Evolutionary conservation across 2,113 vertebrate species (phyloP), one percentile per base, ranked within the genome.

Genomic region (Stomatorhinus ivindoensis): DNA sequence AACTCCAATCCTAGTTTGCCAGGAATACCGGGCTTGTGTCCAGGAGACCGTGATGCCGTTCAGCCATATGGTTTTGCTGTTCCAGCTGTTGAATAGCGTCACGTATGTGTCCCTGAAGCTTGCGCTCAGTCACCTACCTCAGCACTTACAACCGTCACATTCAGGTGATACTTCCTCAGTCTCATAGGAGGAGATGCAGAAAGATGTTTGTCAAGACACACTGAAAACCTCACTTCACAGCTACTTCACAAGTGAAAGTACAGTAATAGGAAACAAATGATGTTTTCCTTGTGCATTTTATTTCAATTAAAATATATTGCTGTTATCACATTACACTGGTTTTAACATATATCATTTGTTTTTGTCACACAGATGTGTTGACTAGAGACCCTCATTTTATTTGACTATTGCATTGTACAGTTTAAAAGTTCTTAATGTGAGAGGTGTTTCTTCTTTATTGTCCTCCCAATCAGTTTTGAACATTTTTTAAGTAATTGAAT

Each of bases 51-150:
- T 65, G 61, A 27, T 65, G 2, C 61, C 11, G n/a, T n/a, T 27
- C 3, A 3, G 9, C 61, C n/a, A 69, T 27, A 11, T 31, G 10
- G 61, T 69, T 31, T 69, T 69, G 61, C 61, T 69, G n/a, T 69
- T 31, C 61, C 61, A 31, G 61, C 61, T 69, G 61, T 69, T 31
- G 10, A 69, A 0, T 69, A 13, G n/a, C 61, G 9, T 69, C 10
- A 13, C 10, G 19, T 13, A 92, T 93, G 61, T 69, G 61, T 69
- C 61, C 61, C 61, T 69, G 61, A 31, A 69, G 61, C 69, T 84
- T 76, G 84, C 84, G 55, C 91, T 90, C 89, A 89, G 92, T 92
- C 91, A 93, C 93, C 95, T 96, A 96, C 95, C 96, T 96, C 95
- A 94, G 91, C 90, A 53, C 91, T 87, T 92, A 86, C 91, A 93